Percentiles rank a stretch among this genome's conserved stretches.
These are phyloP conservation scores for Rapana venosa DNA, from an alignment of 2,888 invertebrate genomes.

Conservation along the genomic window DNA sequence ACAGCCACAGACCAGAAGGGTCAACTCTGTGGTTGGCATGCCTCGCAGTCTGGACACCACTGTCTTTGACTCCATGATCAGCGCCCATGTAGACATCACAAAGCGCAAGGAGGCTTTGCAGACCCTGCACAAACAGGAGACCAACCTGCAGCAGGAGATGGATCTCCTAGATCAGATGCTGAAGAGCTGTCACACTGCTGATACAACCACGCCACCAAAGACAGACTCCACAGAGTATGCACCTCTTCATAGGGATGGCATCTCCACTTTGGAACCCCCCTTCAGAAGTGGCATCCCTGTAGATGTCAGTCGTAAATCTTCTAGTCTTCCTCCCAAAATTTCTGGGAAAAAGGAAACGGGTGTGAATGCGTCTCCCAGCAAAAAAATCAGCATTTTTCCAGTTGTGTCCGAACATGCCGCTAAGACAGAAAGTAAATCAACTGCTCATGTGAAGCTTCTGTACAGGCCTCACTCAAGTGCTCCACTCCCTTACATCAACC, in stretches of 20 bases:
- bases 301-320: conserved; percentile 37
- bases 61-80: conserved; percentile 33
- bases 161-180: conserved; percentile 72
- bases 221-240: not conserved
- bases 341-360: conserved; percentile 31
- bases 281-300: conserved; percentile 15
- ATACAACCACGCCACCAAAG: not conserved
- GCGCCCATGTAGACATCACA: conserved; percentile 32
- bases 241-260: not conserved
- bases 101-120: conserved; percentile 53
- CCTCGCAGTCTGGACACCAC: conserved; percentile 40
- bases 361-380: not conserved
- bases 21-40: conserved; percentile 26
- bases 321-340: conserved; percentile 48
- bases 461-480: conserved; percentile 56
- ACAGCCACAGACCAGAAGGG: not conserved
- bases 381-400: not conserved
- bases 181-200: conserved; percentile 55
- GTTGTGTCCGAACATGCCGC: not conserved
- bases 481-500: conserved; percentile 71
- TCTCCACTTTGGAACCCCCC: conserved; percentile 19
- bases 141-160: conserved; percentile 68
- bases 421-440: conserved; percentile 38
- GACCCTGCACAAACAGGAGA: conserved; percentile 65
- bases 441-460: conserved; percentile 59